phyloP scores from a whole-genome alignment of 1,140 invertebrate species.

The Meloidogyne hapla region DNA sequence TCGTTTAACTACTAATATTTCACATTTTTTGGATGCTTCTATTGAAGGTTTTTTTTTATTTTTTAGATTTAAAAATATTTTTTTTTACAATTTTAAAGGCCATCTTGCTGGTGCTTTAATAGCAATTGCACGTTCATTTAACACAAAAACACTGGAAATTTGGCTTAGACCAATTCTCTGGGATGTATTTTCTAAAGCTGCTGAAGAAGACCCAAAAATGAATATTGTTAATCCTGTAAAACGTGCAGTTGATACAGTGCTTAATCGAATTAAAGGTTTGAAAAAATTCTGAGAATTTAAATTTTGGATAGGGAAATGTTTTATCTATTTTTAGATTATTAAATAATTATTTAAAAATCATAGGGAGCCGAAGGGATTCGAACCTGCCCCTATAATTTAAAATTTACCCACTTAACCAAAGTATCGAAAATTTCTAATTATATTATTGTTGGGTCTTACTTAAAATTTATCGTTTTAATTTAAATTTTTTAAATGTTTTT shows the following conservation, averaged over 20 bases:
- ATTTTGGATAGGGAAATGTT: no score
- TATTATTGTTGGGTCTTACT: no score
- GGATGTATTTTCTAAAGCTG: conserved; percentile 39
- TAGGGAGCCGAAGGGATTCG: not conserved
- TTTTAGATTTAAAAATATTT: not conserved
- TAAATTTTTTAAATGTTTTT: conserved; percentile 27
- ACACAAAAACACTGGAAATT: conserved; percentile 26
- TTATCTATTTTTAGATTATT: no score
- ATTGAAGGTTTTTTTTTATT: conserved; percentile 40
- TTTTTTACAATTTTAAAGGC: conserved; percentile 20
- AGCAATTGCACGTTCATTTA: conserved; percentile 31
- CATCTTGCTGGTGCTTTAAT: conserved; percentile 38
- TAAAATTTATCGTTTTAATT: not conserved
- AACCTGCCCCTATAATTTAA: not conserved
- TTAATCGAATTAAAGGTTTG: conserved; percentile 19
- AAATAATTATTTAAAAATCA: no score
- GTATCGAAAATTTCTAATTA: no score
- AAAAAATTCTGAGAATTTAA: not conserved
- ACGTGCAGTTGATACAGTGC: conserved; percentile 22
- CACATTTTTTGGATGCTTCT: conserved; percentile 36
- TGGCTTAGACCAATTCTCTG: conserved; percentile 38
- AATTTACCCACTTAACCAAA: not conserved
- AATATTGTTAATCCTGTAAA: conserved; percentile 21
- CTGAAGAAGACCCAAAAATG: conserved; percentile 31
- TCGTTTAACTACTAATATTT: conserved; percentile 33